phyloP scores from a whole-genome alignment of 2,797 vertebrate genomes.

The Tympanoctomys barrerae region DNA sequence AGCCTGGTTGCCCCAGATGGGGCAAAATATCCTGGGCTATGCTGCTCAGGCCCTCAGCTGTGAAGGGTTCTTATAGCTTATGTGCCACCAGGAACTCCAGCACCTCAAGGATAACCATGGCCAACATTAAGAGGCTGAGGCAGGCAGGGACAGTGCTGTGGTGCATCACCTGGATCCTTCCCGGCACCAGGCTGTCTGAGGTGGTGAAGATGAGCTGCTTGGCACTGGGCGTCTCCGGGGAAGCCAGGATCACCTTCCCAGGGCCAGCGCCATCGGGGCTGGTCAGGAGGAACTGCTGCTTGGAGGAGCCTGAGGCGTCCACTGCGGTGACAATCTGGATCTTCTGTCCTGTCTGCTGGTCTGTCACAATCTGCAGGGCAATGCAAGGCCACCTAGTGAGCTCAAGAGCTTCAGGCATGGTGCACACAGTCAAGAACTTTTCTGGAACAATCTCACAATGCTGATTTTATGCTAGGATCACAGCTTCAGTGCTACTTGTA shows the following conservation, averaged over 20 bases:
- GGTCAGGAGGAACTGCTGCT: constrained; percentile 97
- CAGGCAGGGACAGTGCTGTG: neutral
- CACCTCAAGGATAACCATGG: neutral
- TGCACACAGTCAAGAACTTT: neutral
- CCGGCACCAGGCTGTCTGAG: constrained; percentile 95
- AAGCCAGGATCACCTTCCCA: constrained; percentile 97
- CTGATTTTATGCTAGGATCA: neutral
- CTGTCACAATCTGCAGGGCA: constrained; percentile 95
- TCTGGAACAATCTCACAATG: constrained; percentile 1
- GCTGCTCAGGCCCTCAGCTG: neutral
- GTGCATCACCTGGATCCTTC: constrained; percentile 95
- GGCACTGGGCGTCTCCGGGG: constrained; percentile 93
- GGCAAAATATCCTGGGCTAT: neutral
- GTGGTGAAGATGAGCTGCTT: constrained; percentile 98
- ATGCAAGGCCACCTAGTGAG: neutral
- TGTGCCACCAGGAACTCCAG: neutral
- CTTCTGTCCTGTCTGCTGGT: constrained; percentile 98
- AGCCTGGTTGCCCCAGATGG: neutral
- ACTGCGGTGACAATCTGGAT: constrained; percentile 98
- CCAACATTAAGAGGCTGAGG: neutral
- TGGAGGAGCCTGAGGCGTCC: constrained; percentile 94
- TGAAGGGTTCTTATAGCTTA: neutral
- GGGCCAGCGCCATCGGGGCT: constrained; percentile 95
- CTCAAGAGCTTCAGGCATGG: neutral
- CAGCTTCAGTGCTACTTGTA: neutral